phyloP scores from a whole-genome alignment of 92 coral and sea anemone genomes.

The Porites lobata region DNA sequence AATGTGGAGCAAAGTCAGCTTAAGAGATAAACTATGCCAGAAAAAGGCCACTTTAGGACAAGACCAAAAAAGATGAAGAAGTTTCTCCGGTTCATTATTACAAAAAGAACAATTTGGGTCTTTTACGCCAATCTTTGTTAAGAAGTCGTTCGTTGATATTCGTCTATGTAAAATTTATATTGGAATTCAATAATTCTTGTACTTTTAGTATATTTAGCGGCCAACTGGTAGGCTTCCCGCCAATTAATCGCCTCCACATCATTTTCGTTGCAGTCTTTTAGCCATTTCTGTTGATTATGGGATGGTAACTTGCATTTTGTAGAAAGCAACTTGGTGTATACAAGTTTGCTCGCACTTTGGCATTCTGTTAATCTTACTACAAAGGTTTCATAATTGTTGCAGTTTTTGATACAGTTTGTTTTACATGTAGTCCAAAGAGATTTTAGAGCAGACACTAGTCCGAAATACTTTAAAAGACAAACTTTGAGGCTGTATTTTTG shows the following conservation, averaged over 20 bases:
- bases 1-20: background rate
- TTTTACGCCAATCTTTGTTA: slow-evolving; percentile 25
- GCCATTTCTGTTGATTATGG: too few relatives aligned
- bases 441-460: too few relatives aligned
- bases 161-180: slow-evolving; percentile 18
- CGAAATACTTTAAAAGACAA: too few relatives aligned
- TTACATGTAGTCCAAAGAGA: too few relatives aligned
- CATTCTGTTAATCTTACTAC: too few relatives aligned
- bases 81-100: background rate
- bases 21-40: background rate
- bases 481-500: too few relatives aligned
- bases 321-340: too few relatives aligned
- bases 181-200: slow-evolving; percentile 22
- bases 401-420: too few relatives aligned
- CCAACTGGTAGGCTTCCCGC: slow-evolving; percentile 13
- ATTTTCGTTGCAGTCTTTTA: too few relatives aligned
- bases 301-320: too few relatives aligned
- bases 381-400: too few relatives aligned
- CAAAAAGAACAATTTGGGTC: slow-evolving; percentile 32
- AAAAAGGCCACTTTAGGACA: background rate
- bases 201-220: slow-evolving; percentile 21
- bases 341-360: too few relatives aligned
- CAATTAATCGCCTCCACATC: slow-evolving; percentile 11
- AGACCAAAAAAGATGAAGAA: background rate
- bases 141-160: slow-evolving; percentile 26